Evolutionary conservation across 2,797 vertebrate species (phyloP).

Genomic region (Notamacropus eugenii): DNA sequence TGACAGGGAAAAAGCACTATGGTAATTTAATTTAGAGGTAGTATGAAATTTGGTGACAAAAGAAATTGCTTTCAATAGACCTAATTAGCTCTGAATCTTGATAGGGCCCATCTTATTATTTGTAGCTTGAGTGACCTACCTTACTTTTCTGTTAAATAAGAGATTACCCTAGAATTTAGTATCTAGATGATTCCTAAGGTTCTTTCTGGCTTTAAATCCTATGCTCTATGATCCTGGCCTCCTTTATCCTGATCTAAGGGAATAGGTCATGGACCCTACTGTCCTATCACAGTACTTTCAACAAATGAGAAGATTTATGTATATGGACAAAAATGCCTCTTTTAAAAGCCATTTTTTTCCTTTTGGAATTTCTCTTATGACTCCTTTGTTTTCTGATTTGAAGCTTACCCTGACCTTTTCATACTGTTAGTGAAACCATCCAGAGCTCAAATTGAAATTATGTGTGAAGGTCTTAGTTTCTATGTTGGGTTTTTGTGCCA

Average conservation of each 20-base stretch:
- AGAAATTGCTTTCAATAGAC: not conserved
- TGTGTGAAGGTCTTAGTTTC: not conserved
- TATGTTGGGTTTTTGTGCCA: not conserved
- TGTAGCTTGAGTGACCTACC: not conserved
- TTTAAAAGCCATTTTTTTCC: not conserved
- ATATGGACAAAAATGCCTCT: not conserved
- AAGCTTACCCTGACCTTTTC: conserved; percentile 39
- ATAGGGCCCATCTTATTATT: not conserved
- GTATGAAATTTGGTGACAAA: not conserved
- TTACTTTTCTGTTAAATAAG: not conserved
- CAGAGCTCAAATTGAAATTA: conserved; percentile 26
- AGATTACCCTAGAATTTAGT: not conserved
- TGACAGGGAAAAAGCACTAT: not conserved
- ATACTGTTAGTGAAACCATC: conserved; percentile 6
- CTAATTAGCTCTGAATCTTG: not conserved
- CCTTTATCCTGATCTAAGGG: not conserved
- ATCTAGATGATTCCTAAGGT: not conserved
- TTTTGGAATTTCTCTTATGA: conserved; percentile 1
- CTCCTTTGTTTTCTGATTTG: conserved; percentile 16
- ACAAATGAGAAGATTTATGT: not conserved
- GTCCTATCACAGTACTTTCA: not conserved
- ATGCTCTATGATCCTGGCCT: not conserved
- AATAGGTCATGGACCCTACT: not conserved
- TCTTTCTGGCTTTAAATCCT: not conserved
- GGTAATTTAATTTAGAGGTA: not conserved